Evolutionary conservation across 2,113 vertebrate genomes (phyloP).

Genomic region (Dipodomys ordii): DNA sequence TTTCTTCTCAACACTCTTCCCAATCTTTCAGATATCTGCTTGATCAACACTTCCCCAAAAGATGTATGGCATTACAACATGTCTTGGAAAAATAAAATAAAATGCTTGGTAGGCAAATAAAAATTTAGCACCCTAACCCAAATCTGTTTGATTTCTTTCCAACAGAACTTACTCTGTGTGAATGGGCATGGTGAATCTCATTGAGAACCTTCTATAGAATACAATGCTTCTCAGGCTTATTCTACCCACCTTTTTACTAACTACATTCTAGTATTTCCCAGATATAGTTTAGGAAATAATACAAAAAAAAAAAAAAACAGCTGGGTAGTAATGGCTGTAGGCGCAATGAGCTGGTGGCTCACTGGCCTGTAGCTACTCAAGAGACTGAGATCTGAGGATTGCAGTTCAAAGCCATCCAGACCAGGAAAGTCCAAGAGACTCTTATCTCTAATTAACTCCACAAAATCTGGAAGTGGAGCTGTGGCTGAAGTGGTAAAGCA

Average conservation of each 20-base stretch:
- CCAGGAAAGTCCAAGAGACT: too few relatives aligned
- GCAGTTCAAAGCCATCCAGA: too few relatives aligned
- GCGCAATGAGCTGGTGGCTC: too few relatives aligned
- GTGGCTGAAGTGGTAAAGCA: too few relatives aligned
- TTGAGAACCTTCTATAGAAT: background rate
- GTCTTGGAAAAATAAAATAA: background rate
- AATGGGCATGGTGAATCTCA: background rate
- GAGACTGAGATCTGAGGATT: too few relatives aligned
- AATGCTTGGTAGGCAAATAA: background rate
- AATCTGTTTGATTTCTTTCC: background rate
- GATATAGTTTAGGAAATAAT: background rate
- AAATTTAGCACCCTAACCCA: background rate
- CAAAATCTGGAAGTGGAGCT: too few relatives aligned
- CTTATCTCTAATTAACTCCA: too few relatives aligned
- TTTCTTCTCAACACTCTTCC: background rate
- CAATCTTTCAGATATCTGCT: slow-evolving; percentile 17
- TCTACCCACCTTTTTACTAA: background rate
- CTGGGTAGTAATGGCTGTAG: too few relatives aligned
- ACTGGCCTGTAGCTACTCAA: too few relatives aligned
- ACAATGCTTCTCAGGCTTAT: background rate
- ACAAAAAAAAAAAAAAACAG: too few relatives aligned
- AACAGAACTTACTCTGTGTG: background rate
- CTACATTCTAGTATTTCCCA: slow-evolving; percentile 24
- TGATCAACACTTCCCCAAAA: background rate
- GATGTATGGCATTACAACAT: background rate